phyloP scores from a whole-genome alignment of 2,113 vertebrate species.

The Paradisaea rubra region DNA sequence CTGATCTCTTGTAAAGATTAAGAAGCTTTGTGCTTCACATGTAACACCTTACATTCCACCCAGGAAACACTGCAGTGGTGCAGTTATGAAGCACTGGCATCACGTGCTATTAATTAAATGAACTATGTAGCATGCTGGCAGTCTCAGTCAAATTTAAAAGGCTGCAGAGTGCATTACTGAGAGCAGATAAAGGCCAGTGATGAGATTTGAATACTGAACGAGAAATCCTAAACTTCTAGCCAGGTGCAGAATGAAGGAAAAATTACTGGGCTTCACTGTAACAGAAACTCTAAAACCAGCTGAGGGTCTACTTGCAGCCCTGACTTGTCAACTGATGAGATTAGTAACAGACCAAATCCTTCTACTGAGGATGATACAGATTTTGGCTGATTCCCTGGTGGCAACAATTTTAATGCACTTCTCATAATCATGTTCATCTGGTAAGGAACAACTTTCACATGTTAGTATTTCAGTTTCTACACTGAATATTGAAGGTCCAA shows the following conservation, averaged over 20 bases:
- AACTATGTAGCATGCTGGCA: not conserved
- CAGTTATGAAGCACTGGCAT: not conserved
- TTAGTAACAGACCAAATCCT: not conserved
- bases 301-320: not conserved
- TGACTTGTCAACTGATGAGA: not conserved
- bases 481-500: not conserved
- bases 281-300: not conserved
- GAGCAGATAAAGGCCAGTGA: not conserved
- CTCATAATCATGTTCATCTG: not conserved
- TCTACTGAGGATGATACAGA: not conserved
- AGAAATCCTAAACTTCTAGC: not conserved
- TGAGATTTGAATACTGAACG: not conserved
- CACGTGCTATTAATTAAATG: not conserved
- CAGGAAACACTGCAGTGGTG: not conserved
- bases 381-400: not conserved
- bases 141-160: not conserved
- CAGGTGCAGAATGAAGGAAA: not conserved
- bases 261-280: not conserved
- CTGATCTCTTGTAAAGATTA: not conserved
- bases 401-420: not conserved
- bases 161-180: not conserved
- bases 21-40: not conserved
- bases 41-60: not conserved
- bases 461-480: not conserved
- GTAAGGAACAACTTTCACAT: not conserved